phyloP scores from a whole-genome alignment of 2,888 invertebrate genomes.

The Conistra vaccinii region DNA sequence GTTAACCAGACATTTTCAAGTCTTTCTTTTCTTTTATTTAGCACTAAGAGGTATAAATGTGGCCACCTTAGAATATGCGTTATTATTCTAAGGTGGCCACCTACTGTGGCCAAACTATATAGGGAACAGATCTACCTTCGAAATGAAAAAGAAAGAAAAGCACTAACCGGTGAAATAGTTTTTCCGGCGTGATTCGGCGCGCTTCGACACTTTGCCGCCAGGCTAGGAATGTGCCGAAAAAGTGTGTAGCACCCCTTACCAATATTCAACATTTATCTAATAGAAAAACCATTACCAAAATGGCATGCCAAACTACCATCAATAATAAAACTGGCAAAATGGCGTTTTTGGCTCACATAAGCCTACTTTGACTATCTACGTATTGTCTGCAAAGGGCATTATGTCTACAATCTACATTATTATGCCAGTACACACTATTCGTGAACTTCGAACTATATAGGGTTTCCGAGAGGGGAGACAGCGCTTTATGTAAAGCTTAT shows the following conservation, averaged over 20 bases:
- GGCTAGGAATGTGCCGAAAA: neutral
- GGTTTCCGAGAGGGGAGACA: slow-evolving; percentile 68
- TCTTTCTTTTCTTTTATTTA: no score
- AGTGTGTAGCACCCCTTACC: neutral
- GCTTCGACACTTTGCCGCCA: neutral
- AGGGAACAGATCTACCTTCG: no score
- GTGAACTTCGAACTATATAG: slow-evolving; percentile 65
- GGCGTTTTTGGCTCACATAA: slow-evolving; percentile 21
- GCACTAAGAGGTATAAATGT: no score
- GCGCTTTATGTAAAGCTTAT: slow-evolving; percentile 55
- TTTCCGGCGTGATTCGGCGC: neutral
- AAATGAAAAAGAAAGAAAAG: no score
- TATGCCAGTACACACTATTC: slow-evolving; percentile 40
- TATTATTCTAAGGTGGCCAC: no score
- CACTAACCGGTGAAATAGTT: neutral
- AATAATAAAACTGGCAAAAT: slow-evolving; percentile 10
- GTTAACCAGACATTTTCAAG: no score
- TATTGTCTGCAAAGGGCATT: slow-evolving; percentile 42
- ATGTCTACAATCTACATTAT: slow-evolving; percentile 35
- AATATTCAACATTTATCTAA: neutral
- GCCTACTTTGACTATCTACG: slow-evolving; percentile 11
- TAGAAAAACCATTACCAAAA: slow-evolving; percentile 12
- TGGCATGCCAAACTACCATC: slow-evolving; percentile 31
- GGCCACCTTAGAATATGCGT: no score
- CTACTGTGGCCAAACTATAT: no score